Conservation (phyloP, 2,113 vertebrate species). For the Ailuropoda melanoleuca region DNA sequence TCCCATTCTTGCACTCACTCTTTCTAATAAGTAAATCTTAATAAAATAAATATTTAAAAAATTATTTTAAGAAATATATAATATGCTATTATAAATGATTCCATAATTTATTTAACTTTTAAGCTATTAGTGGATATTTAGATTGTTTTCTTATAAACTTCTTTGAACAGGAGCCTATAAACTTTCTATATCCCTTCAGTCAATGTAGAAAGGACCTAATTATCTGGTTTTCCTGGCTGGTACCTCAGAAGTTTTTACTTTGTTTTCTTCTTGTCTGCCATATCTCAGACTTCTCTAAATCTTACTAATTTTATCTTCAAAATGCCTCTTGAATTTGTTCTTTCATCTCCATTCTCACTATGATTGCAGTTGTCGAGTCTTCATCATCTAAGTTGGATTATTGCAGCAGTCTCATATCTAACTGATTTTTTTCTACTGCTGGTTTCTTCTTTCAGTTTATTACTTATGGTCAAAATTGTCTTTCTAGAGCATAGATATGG, state of each 20-base stretch:
- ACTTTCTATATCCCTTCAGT: background rate
- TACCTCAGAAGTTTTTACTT: background rate
- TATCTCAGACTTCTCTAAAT: background rate
- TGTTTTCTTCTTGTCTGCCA: background rate
- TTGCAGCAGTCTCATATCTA: background rate
- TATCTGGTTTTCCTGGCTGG: background rate
- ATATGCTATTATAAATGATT: background rate
- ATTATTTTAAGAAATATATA: background rate
- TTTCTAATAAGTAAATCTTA: background rate
- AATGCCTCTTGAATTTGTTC: background rate
- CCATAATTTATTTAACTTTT: background rate
- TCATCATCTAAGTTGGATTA: background rate
- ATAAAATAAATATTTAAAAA: background rate
- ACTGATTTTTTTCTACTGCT: background rate
- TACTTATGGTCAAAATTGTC: background rate
- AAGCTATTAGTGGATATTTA: constrained; percentile 14
- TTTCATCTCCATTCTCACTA: constrained; percentile 15
- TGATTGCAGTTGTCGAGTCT: background rate
- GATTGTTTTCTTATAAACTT: background rate
- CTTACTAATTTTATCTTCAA: background rate
- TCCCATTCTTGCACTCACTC: background rate
- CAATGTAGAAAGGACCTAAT: background rate
- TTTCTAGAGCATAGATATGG: background rate
- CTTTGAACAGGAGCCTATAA: background rate
- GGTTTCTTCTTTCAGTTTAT: constrained; percentile 12